A percentile compares a stretch with the other conserved stretches of the same genome.
Conservation (phyloP, 2,888 invertebrate genomes). For the Andrena chrysosceles region DNA sequence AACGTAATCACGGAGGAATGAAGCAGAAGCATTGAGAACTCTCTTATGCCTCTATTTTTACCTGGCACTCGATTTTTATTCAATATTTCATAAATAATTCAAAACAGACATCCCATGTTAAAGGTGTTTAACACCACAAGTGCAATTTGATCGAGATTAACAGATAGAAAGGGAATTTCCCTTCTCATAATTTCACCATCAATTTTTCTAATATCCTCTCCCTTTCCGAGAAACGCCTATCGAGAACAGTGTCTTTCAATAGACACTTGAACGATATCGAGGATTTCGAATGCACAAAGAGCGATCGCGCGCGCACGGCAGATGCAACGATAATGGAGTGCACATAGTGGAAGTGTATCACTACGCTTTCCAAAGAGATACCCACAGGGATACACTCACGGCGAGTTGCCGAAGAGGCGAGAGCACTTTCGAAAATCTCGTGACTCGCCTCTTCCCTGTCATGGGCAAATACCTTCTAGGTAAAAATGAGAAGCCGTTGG, state of each 20-base stretch:
- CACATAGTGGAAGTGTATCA: slow-evolving; percentile 20
- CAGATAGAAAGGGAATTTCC: too few species aligned
- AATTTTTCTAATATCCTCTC: background rate
- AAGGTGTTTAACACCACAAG: too few species aligned
- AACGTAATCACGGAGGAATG: background rate
- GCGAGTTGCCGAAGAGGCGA: slow-evolving; percentile 51
- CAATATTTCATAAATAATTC: too few species aligned
- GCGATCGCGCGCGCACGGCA: background rate
- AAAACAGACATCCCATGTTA: too few species aligned
- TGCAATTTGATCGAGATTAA: too few species aligned
- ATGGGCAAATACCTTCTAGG: slow-evolving; percentile 58
- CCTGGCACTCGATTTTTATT: background rate
- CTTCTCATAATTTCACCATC: too few species aligned
- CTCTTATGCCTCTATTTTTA: background rate
- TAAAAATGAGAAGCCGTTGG: slow-evolving; percentile 51
- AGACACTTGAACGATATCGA: background rate
- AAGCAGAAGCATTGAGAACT: background rate
- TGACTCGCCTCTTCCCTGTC: slow-evolving; percentile 69
- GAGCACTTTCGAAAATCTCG: slow-evolving; percentile 75
- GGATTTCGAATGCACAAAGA: background rate
- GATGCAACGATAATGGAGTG: slow-evolving; percentile 39
- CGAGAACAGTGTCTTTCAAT: background rate
- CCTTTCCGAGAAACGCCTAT: background rate
- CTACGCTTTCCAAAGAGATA: slow-evolving; percentile 35
- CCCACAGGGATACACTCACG: slow-evolving; percentile 24